These are phyloP conservation scores for Stenurella melanura DNA, from an alignment of 2,888 invertebrate genomes.

Conservation along the genomic window DNA sequence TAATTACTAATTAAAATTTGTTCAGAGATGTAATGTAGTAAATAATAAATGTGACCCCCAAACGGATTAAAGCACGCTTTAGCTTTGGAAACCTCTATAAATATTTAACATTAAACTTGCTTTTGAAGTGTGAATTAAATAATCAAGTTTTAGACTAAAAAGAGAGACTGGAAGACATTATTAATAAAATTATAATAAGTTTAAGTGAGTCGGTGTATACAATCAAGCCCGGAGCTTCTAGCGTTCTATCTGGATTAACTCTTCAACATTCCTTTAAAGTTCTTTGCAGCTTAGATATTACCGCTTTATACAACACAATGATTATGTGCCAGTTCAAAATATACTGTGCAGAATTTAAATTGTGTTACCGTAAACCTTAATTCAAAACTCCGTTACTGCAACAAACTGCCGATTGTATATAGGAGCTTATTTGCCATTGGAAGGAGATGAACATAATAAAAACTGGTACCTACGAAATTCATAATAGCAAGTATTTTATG, in stretches of 20 bases:
- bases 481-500: too few species aligned
- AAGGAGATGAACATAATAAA: too few species aligned
- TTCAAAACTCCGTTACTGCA: neutral
- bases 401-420: neutral
- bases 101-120: conserved; percentile 31
- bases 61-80: conserved; percentile 23
- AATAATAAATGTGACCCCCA: conserved; percentile 19
- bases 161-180: conserved; percentile 44
- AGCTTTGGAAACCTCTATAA: conserved; percentile 33
- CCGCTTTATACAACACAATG: conserved; percentile 30
- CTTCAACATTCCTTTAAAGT: conserved; percentile 54
- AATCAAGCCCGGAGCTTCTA: conserved; percentile 40
- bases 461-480: too few species aligned
- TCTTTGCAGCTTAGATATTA: conserved; percentile 42
- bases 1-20: conserved; percentile 1
- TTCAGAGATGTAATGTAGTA: neutral
- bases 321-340: conserved; percentile 26
- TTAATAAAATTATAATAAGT: conserved; percentile 56
- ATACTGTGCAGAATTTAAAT: neutral
- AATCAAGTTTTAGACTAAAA: conserved; percentile 45
- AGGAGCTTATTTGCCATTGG: too few species aligned
- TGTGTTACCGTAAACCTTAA: conserved; percentile 15
- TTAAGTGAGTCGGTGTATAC: conserved; percentile 46
- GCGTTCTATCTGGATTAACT: conserved; percentile 51
- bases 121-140: conserved; percentile 43